Evolutionary conservation across 2,888 invertebrate genomes (phyloP).

Genomic region (Odontomyia ornata): DNA sequence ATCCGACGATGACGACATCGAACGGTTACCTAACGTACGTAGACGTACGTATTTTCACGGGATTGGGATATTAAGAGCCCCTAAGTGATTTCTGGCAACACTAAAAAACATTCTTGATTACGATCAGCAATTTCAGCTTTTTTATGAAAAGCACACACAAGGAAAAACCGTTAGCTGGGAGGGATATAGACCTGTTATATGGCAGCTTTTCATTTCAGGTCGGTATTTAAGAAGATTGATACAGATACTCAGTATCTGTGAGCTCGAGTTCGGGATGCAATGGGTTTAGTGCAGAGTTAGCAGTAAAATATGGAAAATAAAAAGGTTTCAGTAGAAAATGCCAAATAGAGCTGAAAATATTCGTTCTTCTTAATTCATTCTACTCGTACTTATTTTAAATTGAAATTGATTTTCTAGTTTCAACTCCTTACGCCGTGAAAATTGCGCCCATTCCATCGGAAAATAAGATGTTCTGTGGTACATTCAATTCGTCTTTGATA

Average conservation of each 20-base stretch:
- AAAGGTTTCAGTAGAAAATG: not conserved
- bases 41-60: not conserved
- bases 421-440: too few relatives aligned
- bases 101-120: conserved; percentile 30
- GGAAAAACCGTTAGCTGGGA: not conserved
- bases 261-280: not conserved
- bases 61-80: conserved; percentile 29
- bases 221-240: not conserved
- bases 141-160: not conserved
- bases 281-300: not conserved
- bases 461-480: too few relatives aligned
- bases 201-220: not conserved
- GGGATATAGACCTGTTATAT: not conserved
- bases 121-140: conserved; percentile 31
- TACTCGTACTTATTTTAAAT: not conserved
- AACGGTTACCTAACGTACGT: not conserved
- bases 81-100: conserved; percentile 35
- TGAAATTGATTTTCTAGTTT: too few relatives aligned
- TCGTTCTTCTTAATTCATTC: too few relatives aligned
- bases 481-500: too few relatives aligned
- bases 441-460: too few relatives aligned
- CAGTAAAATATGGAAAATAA: not conserved
- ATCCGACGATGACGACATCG: too few relatives aligned
- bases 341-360: too few relatives aligned
- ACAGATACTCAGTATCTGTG: not conserved